Evolutionary conservation across 2,888 invertebrate species (phyloP), one percentile per base, ranked within the genome.

Genomic region (Dryomyza anilis): DNA sequence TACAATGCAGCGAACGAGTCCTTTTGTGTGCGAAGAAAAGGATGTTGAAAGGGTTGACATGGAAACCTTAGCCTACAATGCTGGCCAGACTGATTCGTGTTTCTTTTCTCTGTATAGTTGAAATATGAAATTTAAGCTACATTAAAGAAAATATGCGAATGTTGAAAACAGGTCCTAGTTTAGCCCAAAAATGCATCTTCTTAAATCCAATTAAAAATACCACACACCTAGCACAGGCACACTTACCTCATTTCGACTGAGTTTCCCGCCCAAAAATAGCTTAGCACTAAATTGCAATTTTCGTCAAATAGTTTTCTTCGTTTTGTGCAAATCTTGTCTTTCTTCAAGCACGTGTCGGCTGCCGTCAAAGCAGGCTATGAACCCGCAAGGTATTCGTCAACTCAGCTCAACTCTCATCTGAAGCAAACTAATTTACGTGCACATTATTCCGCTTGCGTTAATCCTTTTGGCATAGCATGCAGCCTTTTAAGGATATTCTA

Each of bases 371-470:
- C 23, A 7, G 0, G 12, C 25, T 21, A 50, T 8, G 23, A 8
- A 52, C 25, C n/a, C 27, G 16, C 25, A 16, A 23, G 8, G 21
- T 36, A 36, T 29, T 53, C 33, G 33, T 55, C 55, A 55, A 55
- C 33, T 55, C 39, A 16, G 19, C 45, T 12, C 3, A 29, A 19
- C 3, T 29, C 39, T 29, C 53, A 53, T 29, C 19, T 55, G 27
- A 8, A 63, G 27, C 5, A 52, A 63, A 52, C 63, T 63, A 50
- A 63, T 63, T 63, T 63, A 33, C 39, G 16, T 48, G 59, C 55
- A 56, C 43, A 67, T 64, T 64, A 57, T 55, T 66, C n/a, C 63
- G 66, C 60, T 64, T 60, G 57, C 61, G 19, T 61, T 67, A 67
- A 67, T 67, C 67, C 64, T 67, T 67, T n/a, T 67, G 56, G 57